Base-by-base conservation (phyloP, 2,797 vertebrate genomes). In the Amblyopsis hoosieri region DNA sequence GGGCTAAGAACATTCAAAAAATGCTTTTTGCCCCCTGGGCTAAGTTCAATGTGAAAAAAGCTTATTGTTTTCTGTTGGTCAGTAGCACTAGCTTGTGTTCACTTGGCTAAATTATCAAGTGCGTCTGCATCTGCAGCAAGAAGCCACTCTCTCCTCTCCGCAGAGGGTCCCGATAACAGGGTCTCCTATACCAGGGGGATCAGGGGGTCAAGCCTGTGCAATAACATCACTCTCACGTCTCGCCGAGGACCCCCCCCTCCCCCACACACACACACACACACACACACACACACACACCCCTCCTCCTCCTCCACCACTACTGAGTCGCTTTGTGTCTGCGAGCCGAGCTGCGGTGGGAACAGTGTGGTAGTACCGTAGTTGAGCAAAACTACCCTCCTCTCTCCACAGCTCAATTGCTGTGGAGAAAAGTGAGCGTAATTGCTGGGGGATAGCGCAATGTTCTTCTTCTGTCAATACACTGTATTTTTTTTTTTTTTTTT, bases 141-240 rank as follows among this genome's bases (percentile, higher is more conserved):
- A 47, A 15, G 17, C 56, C 9, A 7, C 4, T 19, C 12, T 3
- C n/a, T 58, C 12, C 54, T 62, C 49, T 67, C 42, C n/a, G 46
- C 51, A 46, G 58, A 0, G 0, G 57, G 56, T 56, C 62, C 15
- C 33, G 47, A 29, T 54, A 49, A 48, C 42, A 57, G 7, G 15
- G 47, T 58, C 12, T 42, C 19, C 19, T 23, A 19, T 19, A 47
- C 9, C 15, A 46, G 57, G 56, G 46, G 54, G 31, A 64, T 69
- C 33, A 49, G 17, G 5, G 9, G 55, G 57, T 74, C 63, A 73
- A 73, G 67, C 37, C 54, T 64, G 10, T 74, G 54, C 68, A 69
- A 75, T 67, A 79, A 71, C 57, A 67, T 74, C 60, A 54, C 52
- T n/a, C 48, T 79, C 57, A 2, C 62, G 64, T 13, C 45, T 9